A percentile compares a stretch with the other conserved stretches of the same genome.
phyloP scores from a whole-genome alignment of 2,113 vertebrate species.

The Bubo bubo region DNA sequence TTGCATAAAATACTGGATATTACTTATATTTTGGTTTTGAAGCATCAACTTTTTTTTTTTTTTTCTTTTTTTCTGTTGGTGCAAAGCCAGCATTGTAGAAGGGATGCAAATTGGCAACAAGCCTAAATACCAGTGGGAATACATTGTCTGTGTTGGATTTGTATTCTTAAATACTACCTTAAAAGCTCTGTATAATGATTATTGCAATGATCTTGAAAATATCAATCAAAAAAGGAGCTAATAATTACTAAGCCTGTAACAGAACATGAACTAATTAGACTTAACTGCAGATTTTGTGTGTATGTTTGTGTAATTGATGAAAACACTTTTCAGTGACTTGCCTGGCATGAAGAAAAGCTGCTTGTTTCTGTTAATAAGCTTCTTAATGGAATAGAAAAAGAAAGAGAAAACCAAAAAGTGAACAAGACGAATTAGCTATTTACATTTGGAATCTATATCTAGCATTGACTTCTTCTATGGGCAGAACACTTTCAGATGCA shows the following conservation, averaged over 20 bases:
- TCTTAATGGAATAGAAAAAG: not conserved
- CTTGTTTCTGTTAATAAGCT: constrained; percentile 33
- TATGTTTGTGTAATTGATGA: constrained; percentile 67
- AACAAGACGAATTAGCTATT: not conserved
- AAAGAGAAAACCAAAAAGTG: constrained; percentile 17
- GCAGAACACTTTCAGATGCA: not conserved
- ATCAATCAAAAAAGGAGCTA: constrained; percentile 73
- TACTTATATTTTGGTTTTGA: constrained; percentile 5
- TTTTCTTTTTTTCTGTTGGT: not conserved
- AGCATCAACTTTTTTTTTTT: not conserved
- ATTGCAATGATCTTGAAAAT: constrained; percentile 69
- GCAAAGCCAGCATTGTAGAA: constrained; percentile 59
- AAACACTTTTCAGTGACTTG: constrained; percentile 49
- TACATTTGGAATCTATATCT: not conserved
- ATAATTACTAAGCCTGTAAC: constrained; percentile 64
- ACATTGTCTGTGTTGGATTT: constrained; percentile 59
- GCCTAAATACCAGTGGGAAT: constrained; percentile 59
- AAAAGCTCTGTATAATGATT: constrained; percentile 68
- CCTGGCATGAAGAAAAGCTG: constrained; percentile 30
- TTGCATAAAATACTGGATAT: not conserved
- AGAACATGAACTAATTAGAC: constrained; percentile 69
- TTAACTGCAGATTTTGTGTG: constrained; percentile 61
- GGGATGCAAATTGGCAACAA: constrained; percentile 61
- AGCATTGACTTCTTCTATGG: not conserved
- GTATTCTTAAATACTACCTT: constrained; percentile 66